Conservation (phyloP, 2,797 vertebrate species). For the Sebastes baramenuke region DNA sequence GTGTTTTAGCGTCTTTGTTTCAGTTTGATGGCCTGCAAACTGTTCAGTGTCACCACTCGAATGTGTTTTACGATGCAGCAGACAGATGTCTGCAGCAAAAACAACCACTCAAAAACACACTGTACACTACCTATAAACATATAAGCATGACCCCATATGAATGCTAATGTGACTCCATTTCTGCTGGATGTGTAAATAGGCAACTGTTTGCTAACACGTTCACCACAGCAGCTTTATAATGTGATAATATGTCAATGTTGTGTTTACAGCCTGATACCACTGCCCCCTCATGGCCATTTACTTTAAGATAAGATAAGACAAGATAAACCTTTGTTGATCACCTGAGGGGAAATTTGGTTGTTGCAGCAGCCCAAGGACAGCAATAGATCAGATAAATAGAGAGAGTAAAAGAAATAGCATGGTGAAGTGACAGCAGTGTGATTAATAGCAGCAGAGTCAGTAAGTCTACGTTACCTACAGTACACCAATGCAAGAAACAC, state of each 20-base stretch:
- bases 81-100: not conserved
- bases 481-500: not conserved
- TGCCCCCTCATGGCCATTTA: not conserved
- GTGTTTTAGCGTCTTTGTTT: not conserved
- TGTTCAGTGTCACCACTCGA: not conserved
- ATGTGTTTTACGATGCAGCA: not conserved
- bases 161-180: not conserved
- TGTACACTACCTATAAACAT: not conserved
- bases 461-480: not conserved
- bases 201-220: not conserved
- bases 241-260: not conserved
- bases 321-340: not conserved
- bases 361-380: not conserved
- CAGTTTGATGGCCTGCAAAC: not conserved
- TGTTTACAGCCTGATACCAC: not conserved
- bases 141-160: not conserved
- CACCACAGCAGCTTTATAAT: not conserved
- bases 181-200: not conserved
- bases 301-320: not conserved
- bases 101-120: not conserved
- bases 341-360: not conserved
- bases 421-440: not conserved
- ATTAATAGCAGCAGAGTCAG: not conserved
- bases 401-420: not conserved
- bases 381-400: not conserved